Conservation (phyloP, 1,140 invertebrate species). For the Bombus waltoni region DNA sequence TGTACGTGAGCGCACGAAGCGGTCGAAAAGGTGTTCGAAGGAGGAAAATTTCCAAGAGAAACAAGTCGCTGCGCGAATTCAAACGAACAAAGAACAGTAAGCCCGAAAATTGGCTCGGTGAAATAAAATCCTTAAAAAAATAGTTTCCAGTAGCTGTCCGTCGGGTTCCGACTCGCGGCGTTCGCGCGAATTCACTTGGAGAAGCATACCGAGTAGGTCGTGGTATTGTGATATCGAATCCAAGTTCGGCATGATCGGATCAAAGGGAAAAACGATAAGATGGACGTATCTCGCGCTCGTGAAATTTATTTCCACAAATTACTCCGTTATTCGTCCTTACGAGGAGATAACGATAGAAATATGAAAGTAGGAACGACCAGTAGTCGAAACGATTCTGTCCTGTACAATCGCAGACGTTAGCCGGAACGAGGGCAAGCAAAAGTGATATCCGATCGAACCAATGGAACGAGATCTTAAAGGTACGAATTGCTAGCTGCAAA, state of each 20-base stretch:
- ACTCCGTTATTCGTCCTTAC: not conserved
- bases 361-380: not conserved
- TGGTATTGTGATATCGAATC: too few species aligned
- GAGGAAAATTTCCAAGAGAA: slow-evolving; percentile 17
- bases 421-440: too few species aligned
- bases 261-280: not conserved
- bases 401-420: too few species aligned
- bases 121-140: not conserved
- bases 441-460: not conserved
- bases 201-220: too few species aligned
- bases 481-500: not conserved
- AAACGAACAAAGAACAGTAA: not conserved
- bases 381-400: not conserved
- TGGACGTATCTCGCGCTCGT: too few species aligned
- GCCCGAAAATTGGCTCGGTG: not conserved
- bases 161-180: too few species aligned
- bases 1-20: slow-evolving; percentile 44
- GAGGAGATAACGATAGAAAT: not conserved
- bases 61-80: not conserved
- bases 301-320: not conserved
- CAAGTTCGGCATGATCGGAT: not conserved
- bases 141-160: not conserved
- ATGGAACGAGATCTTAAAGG: slow-evolving; percentile 22
- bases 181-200: not conserved
- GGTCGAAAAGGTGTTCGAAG: not conserved